Conservation (phyloP, 2,113 vertebrate species). For the Platysternon megacephalum region DNA sequence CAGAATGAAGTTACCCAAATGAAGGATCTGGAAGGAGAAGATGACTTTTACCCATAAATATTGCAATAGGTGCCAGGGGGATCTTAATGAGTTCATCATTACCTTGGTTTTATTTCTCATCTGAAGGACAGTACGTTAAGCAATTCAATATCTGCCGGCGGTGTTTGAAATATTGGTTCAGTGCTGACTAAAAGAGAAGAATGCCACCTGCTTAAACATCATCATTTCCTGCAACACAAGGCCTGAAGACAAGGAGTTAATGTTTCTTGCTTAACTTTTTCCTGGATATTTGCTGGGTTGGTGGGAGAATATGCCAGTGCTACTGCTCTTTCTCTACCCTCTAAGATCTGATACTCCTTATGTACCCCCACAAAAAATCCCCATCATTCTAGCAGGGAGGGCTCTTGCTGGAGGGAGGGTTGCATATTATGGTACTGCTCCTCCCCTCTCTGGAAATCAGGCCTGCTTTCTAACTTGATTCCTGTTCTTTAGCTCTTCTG, state of each 20-base stretch:
- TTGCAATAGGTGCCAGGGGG: neutral
- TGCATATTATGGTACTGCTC: neutral
- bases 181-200: neutral
- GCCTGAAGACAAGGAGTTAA: neutral
- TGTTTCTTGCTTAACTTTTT: neutral
- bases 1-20: neutral
- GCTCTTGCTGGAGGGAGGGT: neutral
- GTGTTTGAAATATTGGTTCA: neutral
- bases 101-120: neutral
- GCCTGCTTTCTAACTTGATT: neutral
- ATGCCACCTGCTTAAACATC: neutral
- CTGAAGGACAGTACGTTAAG: neutral
- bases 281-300: neutral
- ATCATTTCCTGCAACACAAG: neutral
- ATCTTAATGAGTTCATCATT: neutral
- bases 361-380: neutral
- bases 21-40: neutral
- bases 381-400: neutral
- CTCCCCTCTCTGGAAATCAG: neutral
- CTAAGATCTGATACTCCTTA: neutral
- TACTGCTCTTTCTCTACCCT: neutral
- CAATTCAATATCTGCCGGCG: rapidly evolving
- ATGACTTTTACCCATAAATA: neutral
- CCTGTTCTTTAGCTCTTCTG: neutral
- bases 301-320: neutral